Base-by-base conservation (phyloP, 2,888 invertebrate species). In the Luperina testacea region DNA sequence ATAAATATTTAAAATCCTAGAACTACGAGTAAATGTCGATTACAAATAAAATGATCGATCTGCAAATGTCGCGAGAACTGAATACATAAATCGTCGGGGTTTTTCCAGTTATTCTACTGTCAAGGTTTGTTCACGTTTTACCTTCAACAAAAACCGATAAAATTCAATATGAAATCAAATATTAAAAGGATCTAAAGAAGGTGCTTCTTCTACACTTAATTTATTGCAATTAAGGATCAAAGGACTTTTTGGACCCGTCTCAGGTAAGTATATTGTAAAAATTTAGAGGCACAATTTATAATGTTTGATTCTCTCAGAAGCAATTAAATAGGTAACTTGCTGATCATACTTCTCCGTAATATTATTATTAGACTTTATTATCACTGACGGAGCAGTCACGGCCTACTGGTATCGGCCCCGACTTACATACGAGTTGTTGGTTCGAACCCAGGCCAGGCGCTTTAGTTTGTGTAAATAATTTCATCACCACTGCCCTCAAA, bases 201-300 rank as follows among this genome's bases (percentile, higher is more conserved):
- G 51, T 6, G 2, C 24, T 42, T 42, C 17, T 24, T 76, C 5
- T 42, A 32, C 6, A 17, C 27, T 42, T 61, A 32, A 77, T 70
- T 71, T 38, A 67, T 20, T 61, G 38, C 53, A 65, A 59, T 65
- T 77, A 53, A 3, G 1, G 70, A 81, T 77, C 83, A 83, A 65
- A 83, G 17, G 27, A 51, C 38, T 67, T 67, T 24, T 11, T 32
- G 32, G 24, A 48, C 11, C n/a, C 15, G 27, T 45, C 42, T 15
- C 32, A 15, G 17, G 27, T 45, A 45, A 45, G 45, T 75, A 64
- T n/a, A 24, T 38, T 27, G 15, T 59, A 65, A 48, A 77, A 70
- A 65, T 77, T 70, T 15, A 57, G 42, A 53, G 17, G 45, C 48
- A 67, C 27, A 27, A 45, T 20, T 53, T 64, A 17, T 70, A n/a